These are phyloP conservation scores for Muschampia plurimacula DNA, from an alignment of 2,888 invertebrate genomes.

Conservation along the genomic window DNA sequence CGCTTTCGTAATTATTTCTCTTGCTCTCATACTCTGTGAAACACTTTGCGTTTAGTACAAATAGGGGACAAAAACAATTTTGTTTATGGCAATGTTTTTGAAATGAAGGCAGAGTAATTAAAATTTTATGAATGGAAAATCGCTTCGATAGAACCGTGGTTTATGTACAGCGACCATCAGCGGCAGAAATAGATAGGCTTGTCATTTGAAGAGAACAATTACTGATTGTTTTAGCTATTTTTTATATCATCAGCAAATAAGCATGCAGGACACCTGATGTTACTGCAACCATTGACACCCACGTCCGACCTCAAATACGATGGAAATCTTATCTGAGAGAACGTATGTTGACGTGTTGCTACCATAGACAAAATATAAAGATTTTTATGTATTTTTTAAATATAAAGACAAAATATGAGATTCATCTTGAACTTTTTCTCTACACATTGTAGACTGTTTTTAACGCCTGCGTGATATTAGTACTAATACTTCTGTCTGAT, in stretches of 20 bases:
- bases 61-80: slow-evolving; percentile 1
- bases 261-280: no score
- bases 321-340: no score
- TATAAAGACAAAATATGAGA: no score
- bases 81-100: slow-evolving; percentile 3
- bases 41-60: slow-evolving; percentile 27
- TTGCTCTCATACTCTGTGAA: slow-evolving; percentile 66
- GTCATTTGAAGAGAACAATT: not conserved
- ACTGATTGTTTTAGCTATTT: not conserved
- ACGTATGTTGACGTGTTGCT: no score
- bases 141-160: not conserved
- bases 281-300: no score
- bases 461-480: no score
- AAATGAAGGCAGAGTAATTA: slow-evolving; percentile 6
- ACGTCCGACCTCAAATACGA: no score
- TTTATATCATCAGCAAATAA: not conserved
- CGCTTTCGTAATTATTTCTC: slow-evolving; percentile 80
- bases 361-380: no score
- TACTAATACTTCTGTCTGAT: no score
- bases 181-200: not conserved
- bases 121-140: slow-evolving; percentile 1
- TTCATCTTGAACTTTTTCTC: no score
- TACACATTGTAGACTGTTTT: no score
- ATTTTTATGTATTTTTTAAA: no score
- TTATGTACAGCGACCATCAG: not conserved